phyloP scores from a whole-genome alignment of 2,113 vertebrate genomes.

The Sula dactylatra region DNA sequence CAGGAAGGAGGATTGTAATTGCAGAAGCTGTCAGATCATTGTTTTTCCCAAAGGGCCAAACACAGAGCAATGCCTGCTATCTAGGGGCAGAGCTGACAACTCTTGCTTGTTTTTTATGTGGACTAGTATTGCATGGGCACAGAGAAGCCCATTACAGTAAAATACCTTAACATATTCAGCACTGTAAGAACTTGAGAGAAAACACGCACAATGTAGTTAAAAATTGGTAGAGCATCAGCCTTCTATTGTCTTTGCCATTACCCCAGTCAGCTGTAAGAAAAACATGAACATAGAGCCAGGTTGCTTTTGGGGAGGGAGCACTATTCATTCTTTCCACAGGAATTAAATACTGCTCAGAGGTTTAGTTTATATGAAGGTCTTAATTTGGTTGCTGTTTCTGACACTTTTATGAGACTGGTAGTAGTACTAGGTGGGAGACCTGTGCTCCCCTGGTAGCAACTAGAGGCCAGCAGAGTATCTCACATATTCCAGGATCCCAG shows the following conservation, averaged over 20 bases:
- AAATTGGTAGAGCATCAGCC: background rate
- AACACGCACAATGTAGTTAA: background rate
- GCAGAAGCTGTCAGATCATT: background rate
- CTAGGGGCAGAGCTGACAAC: background rate
- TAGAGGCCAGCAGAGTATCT: background rate
- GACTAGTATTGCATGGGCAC: background rate
- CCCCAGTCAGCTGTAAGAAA: background rate
- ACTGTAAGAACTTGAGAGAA: background rate
- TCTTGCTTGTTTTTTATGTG: rapidly evolving
- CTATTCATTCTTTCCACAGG: background rate
- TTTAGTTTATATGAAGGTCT: background rate
- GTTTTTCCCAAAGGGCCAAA: background rate
- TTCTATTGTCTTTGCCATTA: background rate
- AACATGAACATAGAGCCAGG: background rate
- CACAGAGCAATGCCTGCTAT: rapidly evolving
- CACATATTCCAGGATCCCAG: background rate
- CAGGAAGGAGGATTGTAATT: background rate
- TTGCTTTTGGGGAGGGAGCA: background rate
- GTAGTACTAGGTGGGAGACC: background rate
- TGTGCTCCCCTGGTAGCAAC: background rate
- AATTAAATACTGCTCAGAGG: background rate
- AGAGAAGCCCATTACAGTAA: background rate
- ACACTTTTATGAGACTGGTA: background rate
- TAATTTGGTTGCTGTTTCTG: background rate
- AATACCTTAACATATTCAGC: background rate